Conservation (phyloP, 2,888 invertebrate species). For the Yponomeuta evonymella region DNA sequence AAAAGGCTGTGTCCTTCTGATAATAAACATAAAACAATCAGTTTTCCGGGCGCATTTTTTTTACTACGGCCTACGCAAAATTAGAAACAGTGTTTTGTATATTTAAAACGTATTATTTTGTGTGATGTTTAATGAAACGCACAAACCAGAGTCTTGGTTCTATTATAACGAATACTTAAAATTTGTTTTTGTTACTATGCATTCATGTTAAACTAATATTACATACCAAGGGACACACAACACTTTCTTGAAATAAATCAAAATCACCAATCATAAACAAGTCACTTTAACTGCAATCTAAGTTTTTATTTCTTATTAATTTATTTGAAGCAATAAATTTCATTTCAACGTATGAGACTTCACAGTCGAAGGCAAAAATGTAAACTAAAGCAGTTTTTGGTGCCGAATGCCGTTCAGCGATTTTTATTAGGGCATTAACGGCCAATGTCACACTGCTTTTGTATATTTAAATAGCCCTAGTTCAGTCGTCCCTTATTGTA, state of each 20-base stretch:
- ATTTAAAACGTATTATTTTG: too few species aligned
- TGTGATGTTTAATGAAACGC: too few species aligned
- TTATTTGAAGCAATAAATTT: background rate
- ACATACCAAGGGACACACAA: background rate
- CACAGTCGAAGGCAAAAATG: slow-evolving; percentile 49
- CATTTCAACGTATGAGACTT: slow-evolving; percentile 35
- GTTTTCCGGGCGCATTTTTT: too few species aligned
- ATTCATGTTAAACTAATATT: too few species aligned
- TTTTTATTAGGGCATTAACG: slow-evolving; percentile 56
- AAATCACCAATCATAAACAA: background rate
- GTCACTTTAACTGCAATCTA: background rate
- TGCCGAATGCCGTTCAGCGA: slow-evolving; percentile 43
- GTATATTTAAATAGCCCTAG: slow-evolving; percentile 61
- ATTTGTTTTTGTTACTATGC: too few species aligned
- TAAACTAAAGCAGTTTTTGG: slow-evolving; percentile 51
- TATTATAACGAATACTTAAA: too few species aligned
- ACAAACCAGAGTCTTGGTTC: too few species aligned
- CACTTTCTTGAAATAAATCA: background rate
- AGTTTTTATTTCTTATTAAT: background rate
- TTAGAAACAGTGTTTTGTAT: too few species aligned
- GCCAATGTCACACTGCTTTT: slow-evolving; percentile 54
- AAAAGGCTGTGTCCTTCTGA: too few species aligned
- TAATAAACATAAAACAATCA: too few species aligned
- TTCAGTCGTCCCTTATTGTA: slow-evolving; percentile 48
- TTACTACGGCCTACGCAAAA: too few species aligned